Evolutionary conservation across 2,797 vertebrate species (phyloP), one percentile per base, ranked within the genome.

Genomic region (Decapterus maruadsi): DNA sequence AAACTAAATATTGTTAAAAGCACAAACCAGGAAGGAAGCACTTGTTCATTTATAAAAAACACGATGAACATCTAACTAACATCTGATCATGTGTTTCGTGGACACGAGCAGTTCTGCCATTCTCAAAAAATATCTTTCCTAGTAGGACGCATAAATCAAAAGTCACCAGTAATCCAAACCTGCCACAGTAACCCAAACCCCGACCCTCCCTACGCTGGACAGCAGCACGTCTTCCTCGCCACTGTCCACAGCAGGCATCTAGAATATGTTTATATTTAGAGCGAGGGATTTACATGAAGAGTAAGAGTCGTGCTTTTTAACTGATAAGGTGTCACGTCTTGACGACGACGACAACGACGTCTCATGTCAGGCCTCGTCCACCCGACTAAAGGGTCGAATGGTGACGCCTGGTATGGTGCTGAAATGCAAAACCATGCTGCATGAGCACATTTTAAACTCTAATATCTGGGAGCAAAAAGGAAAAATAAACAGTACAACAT

Each of bases 181-280:
- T 48, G 65, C 48, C 26, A 10, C 69, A 42, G 90, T 75, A 77
- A 83, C 50, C 38, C 19, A 38, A 87, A 64, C 46, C 72, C 42
- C 9, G 16, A 34, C 4, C 68, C 31, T 4, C 8, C 45, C 64
- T 11, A 29, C 0, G 7, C 45, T 34, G 54, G 8, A 62, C 66
- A 61, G 72, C 61, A 36, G 80, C 85, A 83, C 77, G 61, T 86
- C 82, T 43, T 71, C 57, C 85, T 82, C 69, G 60, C 75, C 68
- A 57, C 78, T 73, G 72, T 70, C 67, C 75, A 6, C 16, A 29
- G 64, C 61, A 68, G 72, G 50, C 56, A 42, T 56, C 59, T 20
- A 11, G 29, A 20, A 58, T 34, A 10, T 22, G 78, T 73, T 82
- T 89, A 86, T 84, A 85, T 91, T 89, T 86, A 89, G 76, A 82